phyloP scores from a whole-genome alignment of 1,140 invertebrate species.

The Pachyrhynchus sulphureomaculatus region DNA sequence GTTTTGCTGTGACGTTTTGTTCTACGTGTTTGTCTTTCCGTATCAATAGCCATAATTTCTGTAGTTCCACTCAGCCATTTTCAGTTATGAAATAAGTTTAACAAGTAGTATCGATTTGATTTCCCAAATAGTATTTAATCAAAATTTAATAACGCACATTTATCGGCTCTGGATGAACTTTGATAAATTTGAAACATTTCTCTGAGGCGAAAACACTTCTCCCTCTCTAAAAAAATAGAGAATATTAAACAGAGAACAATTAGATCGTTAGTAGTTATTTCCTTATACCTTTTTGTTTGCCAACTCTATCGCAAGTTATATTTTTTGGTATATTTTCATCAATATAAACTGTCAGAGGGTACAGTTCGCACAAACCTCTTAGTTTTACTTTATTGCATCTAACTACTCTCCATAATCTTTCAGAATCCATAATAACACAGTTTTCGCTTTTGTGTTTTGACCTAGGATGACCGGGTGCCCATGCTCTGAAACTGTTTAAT shows the following conservation, averaged over 20 bases:
- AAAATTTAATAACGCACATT: background rate
- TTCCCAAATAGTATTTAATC: background rate
- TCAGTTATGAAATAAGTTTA: too few relatives aligned
- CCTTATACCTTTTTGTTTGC: background rate
- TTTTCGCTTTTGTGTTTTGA: conserved; percentile 51
- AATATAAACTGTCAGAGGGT: conserved; percentile 44
- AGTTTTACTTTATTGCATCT: conserved; percentile 54
- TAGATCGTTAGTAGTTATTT: too few relatives aligned
- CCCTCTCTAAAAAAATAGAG: background rate
- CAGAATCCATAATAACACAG: conserved; percentile 58
- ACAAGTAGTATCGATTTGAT: background rate
- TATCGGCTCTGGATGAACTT: background rate
- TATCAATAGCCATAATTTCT: too few relatives aligned
- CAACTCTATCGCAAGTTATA: conserved; percentile 1
- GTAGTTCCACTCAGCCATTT: too few relatives aligned
- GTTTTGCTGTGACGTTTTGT: too few relatives aligned
- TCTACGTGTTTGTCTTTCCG: too few relatives aligned
- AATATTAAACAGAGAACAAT: too few relatives aligned
- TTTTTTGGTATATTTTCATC: background rate
- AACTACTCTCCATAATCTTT: conserved; percentile 58
- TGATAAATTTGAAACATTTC: background rate
- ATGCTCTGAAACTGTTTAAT: conserved; percentile 57
- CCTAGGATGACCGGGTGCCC: conserved; percentile 64
- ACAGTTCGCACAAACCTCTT: conserved; percentile 63
- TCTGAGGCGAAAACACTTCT: background rate